Evolutionary conservation across 1,140 invertebrate species (phyloP).

Genomic region (Heliconius nattereri): DNA sequence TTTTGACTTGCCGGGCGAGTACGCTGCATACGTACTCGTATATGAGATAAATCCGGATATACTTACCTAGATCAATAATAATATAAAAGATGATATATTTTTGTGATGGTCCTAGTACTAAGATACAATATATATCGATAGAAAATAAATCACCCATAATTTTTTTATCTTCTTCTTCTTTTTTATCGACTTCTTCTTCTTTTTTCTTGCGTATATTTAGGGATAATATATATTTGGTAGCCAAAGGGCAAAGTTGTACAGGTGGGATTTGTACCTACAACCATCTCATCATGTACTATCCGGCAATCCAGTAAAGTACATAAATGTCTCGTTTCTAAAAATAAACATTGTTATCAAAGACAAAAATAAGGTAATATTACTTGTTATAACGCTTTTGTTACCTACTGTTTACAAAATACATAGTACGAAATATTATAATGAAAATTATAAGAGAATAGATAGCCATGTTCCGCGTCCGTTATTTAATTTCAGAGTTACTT

Average conservation of each 20-base stretch:
- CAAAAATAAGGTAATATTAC: background rate
- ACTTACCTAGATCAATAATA: conserved; percentile 8
- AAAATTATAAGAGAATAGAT: background rate
- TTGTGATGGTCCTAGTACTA: background rate
- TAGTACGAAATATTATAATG: background rate
- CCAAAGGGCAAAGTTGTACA: background rate
- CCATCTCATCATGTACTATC: too few relatives aligned
- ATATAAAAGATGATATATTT: background rate
- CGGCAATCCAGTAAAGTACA: too few relatives aligned
- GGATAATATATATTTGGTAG: background rate
- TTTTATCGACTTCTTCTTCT: too few relatives aligned
- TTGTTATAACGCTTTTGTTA: background rate
- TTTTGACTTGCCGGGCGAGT: conserved; percentile 36
- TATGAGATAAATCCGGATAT: conserved; percentile 31
- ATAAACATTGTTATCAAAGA: background rate
- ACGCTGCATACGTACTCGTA: conserved; percentile 9
- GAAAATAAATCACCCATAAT: too few relatives aligned
- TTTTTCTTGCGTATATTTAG: too few relatives aligned
- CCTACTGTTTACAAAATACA: background rate
- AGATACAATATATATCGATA: too few relatives aligned
- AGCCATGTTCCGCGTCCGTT: background rate
- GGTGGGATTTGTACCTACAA: too few relatives aligned
- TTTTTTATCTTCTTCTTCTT: too few relatives aligned
- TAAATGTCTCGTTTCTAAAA: background rate
- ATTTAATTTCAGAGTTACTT: background rate